Evolutionary conservation across 1,140 invertebrate species (phyloP).

Genomic region (Drosophila navojoa): DNA sequence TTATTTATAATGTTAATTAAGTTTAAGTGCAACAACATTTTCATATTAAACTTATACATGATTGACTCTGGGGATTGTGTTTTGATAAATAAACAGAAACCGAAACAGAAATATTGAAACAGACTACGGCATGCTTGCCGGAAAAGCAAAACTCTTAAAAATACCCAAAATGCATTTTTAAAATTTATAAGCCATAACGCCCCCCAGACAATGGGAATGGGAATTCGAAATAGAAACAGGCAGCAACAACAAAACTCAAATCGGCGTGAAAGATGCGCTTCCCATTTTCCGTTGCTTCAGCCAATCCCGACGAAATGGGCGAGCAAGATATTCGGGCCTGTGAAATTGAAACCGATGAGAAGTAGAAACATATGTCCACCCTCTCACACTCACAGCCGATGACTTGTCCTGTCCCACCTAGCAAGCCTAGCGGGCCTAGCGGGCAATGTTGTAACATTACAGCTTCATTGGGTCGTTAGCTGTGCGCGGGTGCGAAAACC

Average conservation of each 20-base stretch:
- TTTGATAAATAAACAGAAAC: slow-evolving; percentile 73
- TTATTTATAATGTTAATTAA: background rate
- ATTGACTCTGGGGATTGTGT: slow-evolving; percentile 55
- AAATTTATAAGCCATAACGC: slow-evolving; percentile 78
- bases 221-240: slow-evolving; percentile 8
- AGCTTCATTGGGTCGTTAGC: slow-evolving; percentile 46
- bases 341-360: slow-evolving; percentile 55
- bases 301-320: background rate
- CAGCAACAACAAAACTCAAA: slow-evolving; percentile 26
- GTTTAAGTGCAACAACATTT: slow-evolving; percentile 17
- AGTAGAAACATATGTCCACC: slow-evolving; percentile 58
- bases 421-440: slow-evolving; percentile 18
- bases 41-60: slow-evolving; percentile 60
- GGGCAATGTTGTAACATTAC: slow-evolving; percentile 47
- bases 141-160: slow-evolving; percentile 41
- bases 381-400: slow-evolving; percentile 18
- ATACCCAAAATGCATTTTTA: slow-evolving; percentile 53
- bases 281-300: slow-evolving; percentile 40
- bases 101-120: slow-evolving; percentile 15
- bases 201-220: slow-evolving; percentile 34
- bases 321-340: slow-evolving; percentile 20
- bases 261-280: slow-evolving; percentile 49
- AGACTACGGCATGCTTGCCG: slow-evolving; percentile 41
- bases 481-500: slow-evolving; percentile 58
- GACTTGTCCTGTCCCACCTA: slow-evolving; percentile 19